Evolutionary conservation across 2,888 invertebrate species (phyloP), one percentile per base, ranked within the genome.

Genomic region (Hemithea aestivaria): DNA sequence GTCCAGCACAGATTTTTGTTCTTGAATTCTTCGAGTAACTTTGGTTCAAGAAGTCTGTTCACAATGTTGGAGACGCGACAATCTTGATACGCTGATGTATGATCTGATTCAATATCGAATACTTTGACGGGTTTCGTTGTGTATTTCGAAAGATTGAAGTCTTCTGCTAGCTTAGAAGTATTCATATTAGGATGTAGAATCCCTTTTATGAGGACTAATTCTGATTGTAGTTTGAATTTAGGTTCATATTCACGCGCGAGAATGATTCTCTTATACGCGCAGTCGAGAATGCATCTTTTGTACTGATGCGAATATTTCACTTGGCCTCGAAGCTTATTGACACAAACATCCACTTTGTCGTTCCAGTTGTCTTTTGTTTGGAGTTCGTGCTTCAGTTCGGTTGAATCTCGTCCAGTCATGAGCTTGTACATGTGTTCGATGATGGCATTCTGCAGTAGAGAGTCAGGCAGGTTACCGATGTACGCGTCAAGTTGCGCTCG

Each of bases 81-180:
- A 32, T 66, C 61, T 16, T 50, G 31, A 1, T 58, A 51, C 1
- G 58, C 56, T 5, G 55, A 37, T 0, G 51, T 45, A 25, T 66
- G 65, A 8, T 64, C 62, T 1, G 53, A 43, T 22, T 53, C 42
- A 3, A 68, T 40, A 9, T 66, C 28, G 16, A 56, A 60, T 0
- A 68, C 45, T 28, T 51, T 41, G 0, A 68, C 58, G 1, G 58
- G 58, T 11, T 56, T 35, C 0, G 25, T 56, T 1, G 56, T 51
- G 10, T 66, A 67, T 27, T 64, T 58, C 0, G 65, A 63, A 2
- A 71, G 42, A 23, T 59, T 52, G 12, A 62, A 71, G 28, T 68
- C 66, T 16, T 63, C 32, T 0, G 53, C 27, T 0, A 66, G 41
- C 1, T 23, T 20, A 0, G 10, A 4, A 4, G 16, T 16, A 16